Conservation (phyloP, 2,113 vertebrate species). For the Trichechus manatus region DNA sequence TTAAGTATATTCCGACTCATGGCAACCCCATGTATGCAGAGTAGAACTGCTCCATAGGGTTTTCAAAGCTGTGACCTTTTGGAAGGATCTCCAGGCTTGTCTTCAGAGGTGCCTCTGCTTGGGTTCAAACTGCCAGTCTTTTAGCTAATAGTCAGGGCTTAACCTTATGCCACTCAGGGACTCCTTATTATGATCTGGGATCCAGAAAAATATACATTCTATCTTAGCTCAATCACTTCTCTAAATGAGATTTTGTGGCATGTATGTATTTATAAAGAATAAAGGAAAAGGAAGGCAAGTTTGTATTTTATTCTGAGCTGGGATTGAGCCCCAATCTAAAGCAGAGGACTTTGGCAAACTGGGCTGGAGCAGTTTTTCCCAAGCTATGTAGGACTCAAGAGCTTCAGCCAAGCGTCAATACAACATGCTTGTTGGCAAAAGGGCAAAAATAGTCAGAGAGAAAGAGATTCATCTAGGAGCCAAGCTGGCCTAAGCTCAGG, state of each 20-base stretch:
- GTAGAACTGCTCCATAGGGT: background rate
- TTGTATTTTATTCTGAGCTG: slow-evolving; percentile 17
- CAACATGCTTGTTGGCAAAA: slow-evolving; percentile 15
- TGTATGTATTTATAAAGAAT: background rate
- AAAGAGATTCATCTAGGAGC: background rate
- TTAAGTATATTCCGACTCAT: background rate
- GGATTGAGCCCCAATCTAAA: background rate
- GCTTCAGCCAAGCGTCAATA: background rate
- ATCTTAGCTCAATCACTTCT: background rate
- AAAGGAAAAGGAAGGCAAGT: background rate
- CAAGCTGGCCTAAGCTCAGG: background rate
- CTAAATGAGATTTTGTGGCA: background rate
- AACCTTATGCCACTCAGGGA: background rate
- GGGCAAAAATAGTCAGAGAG: background rate
- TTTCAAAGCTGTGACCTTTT: background rate
- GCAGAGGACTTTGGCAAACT: background rate
- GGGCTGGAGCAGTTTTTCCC: background rate
- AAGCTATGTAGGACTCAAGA: background rate
- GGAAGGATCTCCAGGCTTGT: background rate
- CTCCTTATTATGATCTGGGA: background rate
- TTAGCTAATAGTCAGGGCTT: background rate
- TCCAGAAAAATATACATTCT: background rate
- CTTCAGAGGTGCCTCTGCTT: background rate
- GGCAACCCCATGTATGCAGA: background rate
- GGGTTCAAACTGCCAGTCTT: background rate